Percentiles rank a stretch among this genome's conserved stretches.
Conservation (phyloP, 2,888 invertebrate genomes). For the Drosophila ezoana region DNA sequence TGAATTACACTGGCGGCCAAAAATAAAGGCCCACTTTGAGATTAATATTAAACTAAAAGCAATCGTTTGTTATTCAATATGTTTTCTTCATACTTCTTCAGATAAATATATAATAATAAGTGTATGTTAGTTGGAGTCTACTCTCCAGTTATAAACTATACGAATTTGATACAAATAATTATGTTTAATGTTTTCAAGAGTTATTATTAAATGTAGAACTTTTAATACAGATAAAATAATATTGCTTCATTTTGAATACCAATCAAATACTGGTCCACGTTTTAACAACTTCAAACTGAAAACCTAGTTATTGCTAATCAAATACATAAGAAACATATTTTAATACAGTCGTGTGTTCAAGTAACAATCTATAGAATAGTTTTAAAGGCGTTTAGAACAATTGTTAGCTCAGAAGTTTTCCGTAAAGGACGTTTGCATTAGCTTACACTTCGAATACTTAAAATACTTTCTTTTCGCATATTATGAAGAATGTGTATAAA, state of each 20-base stretch:
- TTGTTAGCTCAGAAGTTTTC: background rate
- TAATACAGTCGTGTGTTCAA: constrained; percentile 20
- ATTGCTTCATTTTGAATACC: constrained; percentile 56
- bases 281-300: constrained; percentile 25
- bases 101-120: background rate
- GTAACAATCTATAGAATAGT: constrained; percentile 26
- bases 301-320: constrained; percentile 25
- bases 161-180: constrained; percentile 47
- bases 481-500: constrained; percentile 17
- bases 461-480: constrained; percentile 28
- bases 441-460: constrained; percentile 36
- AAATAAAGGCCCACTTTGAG: constrained; percentile 18
- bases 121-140: background rate
- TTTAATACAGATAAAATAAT: constrained; percentile 19
- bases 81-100: background rate
- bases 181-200: constrained; percentile 19
- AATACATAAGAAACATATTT: constrained; percentile 26
- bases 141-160: constrained; percentile 6
- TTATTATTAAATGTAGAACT: constrained; percentile 10
- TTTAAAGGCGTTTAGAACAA: constrained; percentile 14
- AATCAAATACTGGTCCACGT: constrained; percentile 34
- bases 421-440: constrained; percentile 25
- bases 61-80: background rate
- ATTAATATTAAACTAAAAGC: constrained; percentile 27
- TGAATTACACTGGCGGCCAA: constrained; percentile 58